A percentile compares a stretch with the other conserved stretches of the same genome.
phyloP scores from a whole-genome alignment of 92 coral and sea anemone genomes.

The Epizoanthus ramosus region DNA sequence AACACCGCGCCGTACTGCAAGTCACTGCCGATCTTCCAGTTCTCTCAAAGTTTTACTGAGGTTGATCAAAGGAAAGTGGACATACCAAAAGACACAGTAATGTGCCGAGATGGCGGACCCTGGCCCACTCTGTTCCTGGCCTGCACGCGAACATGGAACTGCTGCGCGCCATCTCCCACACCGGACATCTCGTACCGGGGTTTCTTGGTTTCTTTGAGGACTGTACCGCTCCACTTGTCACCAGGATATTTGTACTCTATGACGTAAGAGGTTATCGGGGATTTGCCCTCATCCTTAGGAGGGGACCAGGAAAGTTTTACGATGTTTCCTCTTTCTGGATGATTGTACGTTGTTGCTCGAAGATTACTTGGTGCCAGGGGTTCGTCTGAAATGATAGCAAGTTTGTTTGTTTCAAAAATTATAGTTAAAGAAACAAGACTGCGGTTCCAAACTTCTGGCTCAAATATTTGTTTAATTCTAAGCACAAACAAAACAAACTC shows the following conservation, averaged over 20 bases:
- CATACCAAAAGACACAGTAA: slow-evolving; percentile 34
- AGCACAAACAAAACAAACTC: no score
- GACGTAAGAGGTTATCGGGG: slow-evolving; percentile 27
- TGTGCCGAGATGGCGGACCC: slow-evolving; percentile 38
- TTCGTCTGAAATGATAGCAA: slow-evolving; percentile 6
- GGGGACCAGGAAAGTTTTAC: slow-evolving; percentile 39
- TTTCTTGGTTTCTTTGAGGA: slow-evolving; percentile 17
- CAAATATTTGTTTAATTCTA: neutral
- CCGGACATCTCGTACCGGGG: slow-evolving; percentile 31
- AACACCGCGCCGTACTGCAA: no score
- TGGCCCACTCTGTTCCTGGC: slow-evolving; percentile 36
- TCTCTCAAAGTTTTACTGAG: no score
- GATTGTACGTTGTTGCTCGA: neutral
- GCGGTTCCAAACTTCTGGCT: no score
- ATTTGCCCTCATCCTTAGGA: slow-evolving; percentile 25
- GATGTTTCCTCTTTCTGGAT: slow-evolving; percentile 19
- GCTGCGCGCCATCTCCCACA: slow-evolving; percentile 17
- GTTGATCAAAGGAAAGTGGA: neutral
- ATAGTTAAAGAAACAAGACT: no score
- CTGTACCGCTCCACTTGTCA: slow-evolving; percentile 25
- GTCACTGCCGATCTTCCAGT: no score
- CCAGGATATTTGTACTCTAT: slow-evolving; percentile 34
- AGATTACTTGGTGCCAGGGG: slow-evolving; percentile 41
- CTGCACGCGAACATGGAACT: slow-evolving; percentile 27
- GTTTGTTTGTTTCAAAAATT: no score